Conservation (phyloP, 2,797 vertebrate genomes). For the Ceryle rudis region DNA sequence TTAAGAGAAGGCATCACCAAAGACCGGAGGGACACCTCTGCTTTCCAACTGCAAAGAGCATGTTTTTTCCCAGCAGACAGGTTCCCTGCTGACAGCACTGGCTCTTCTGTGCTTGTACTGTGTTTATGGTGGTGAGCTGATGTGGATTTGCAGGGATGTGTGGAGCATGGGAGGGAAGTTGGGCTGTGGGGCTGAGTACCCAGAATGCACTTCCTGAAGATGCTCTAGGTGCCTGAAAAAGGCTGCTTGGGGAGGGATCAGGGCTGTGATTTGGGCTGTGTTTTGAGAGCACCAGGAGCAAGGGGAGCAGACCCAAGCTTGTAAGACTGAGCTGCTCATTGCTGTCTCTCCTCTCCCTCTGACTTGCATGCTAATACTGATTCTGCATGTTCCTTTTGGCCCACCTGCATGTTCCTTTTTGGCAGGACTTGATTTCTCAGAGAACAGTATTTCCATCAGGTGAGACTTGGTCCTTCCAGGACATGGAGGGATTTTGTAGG, state of each 20-base stretch:
- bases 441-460: neutral
- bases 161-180: accelerated
- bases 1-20: neutral
- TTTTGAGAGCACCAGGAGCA: neutral
- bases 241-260: accelerated
- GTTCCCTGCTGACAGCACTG: accelerated
- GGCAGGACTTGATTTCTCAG: neutral
- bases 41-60: neutral
- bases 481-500: neutral
- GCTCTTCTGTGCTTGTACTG: accelerated
- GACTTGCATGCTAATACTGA: neutral
- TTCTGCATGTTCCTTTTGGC: neutral
- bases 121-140: accelerated
- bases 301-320: neutral
- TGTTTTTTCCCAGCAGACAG: neutral
- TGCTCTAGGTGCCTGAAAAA: neutral
- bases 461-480: neutral
- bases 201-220: accelerated
- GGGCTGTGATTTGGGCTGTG: neutral
- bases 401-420: neutral
- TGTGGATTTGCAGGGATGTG: accelerated
- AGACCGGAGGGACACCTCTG: neutral
- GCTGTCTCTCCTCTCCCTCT: neutral
- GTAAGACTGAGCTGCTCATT: accelerated
- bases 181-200: neutral